Evolutionary conservation across 1,140 invertebrate genomes (phyloP), one percentile per base, ranked within the genome.

Genomic region (Calosoma granatense): DNA sequence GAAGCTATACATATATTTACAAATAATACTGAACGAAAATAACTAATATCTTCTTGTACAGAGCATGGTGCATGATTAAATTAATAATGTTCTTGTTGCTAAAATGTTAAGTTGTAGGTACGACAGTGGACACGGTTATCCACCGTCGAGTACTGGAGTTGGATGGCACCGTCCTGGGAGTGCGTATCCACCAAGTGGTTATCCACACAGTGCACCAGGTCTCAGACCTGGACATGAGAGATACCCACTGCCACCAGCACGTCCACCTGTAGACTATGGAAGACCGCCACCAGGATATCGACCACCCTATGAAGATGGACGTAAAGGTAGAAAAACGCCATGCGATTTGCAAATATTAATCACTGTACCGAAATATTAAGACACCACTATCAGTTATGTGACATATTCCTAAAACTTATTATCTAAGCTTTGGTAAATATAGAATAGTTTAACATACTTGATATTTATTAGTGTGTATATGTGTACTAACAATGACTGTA

Each of bases 261-360:
- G 30, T 1, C 56, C 47, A 52, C 15, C 22, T 2, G 47, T n/a
- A 30, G 1, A n/a, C 12, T 51, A 51, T 6, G 47, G 47, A 17
- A 51, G 47, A 66, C 59, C 51, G 2, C 17, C 59, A 56, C 59
- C 65, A 66, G 41, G 15, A 17, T 47, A 47, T 17, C 6, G 41
- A 56, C 60, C 60, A 57, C 59, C 60, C 20, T 56, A 57, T 22
- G 55, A 56, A 21, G 60, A 61, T 54, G 15, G 41, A 47, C 41
- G 41, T 17, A 47, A 47, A 47, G 41, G 41, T 47, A 47, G 3
- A 12, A 3, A 6, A 47, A 6, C 6, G 3, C 9, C 41, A 4
- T 47, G 41, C 41, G 41, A 47, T 47, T 17, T 47, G 17, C 41
- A 47, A 12, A 36, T 36, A 9, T 9, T 36, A 9, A 36, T 36